These are phyloP conservation scores for Tuta absoluta DNA, from an alignment of 2,888 invertebrate species.

Conservation along the genomic window DNA sequence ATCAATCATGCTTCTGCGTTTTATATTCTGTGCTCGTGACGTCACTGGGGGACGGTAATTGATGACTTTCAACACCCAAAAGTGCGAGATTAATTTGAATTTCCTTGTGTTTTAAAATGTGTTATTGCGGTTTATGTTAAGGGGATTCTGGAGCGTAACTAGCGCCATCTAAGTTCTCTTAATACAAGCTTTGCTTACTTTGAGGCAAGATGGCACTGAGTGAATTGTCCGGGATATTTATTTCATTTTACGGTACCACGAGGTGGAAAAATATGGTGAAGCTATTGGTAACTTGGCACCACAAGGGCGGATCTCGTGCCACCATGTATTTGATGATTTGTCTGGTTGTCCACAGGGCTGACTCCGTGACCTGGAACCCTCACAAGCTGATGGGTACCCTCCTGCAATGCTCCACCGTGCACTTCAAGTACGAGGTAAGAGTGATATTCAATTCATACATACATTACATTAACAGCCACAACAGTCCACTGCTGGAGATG, in stretches of 20 bases:
- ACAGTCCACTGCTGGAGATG: no score
- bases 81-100: slow-evolving; percentile 7
- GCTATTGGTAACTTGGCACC: no score
- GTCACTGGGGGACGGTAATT: neutral
- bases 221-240: no score
- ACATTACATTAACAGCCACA: no score
- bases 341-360: slow-evolving; percentile 83
- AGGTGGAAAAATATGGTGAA: no score
- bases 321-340: neutral
- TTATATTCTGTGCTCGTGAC: slow-evolving; percentile 16
- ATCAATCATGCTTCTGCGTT: slow-evolving; percentile 7
- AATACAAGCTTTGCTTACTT: no score
- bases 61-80: slow-evolving; percentile 11
- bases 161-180: no score
- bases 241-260: no score
- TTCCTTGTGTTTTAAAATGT: neutral
- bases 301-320: no score
- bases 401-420: slow-evolving; percentile 98
- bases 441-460: slow-evolving; percentile 44
- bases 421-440: slow-evolving; percentile 97
- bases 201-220: no score
- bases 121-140: neutral
- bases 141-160: no score
- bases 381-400: slow-evolving; percentile 99
- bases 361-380: slow-evolving; percentile 99